Evolutionary conservation across 2,888 invertebrate species (phyloP), one percentile per base, ranked within the genome.

Genomic region (Carpatolechia fugitivella): DNA sequence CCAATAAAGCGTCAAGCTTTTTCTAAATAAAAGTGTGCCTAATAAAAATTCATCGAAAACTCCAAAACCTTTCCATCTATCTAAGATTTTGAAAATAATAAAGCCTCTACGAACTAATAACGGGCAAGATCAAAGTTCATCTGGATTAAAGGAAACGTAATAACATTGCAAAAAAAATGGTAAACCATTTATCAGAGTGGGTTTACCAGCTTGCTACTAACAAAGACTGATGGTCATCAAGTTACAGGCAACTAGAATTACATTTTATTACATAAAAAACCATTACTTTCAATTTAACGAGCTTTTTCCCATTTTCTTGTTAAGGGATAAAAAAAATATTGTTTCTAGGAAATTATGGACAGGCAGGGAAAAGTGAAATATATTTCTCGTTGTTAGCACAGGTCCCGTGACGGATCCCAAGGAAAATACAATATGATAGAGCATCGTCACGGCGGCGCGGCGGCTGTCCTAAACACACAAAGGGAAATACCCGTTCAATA

Each of bases 391-490:
- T 41, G 40, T 41, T 41, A 41, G 40, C 11, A 11, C 11, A 41
- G 40, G 40, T 18, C 40, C 20, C n/a, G n/a, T n/a, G 33, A 7
- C 13, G 48, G 33, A 31, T 29, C 13, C 13, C 13, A 46, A 8
- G 31, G 53, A 36, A 36, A 36, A 40, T 13, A 30, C 13, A 44
- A 44, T 18, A 54, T 47, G 30, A 53, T 18, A 53, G 35, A 16
- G 20, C 3, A 40, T 7, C 14, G 38, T 38, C 24, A 24, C 24
- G 24, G 16, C 47, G n/a, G 33, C 14, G 38, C 13, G 3, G 6
- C 24, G 24, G 16, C 47, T 24, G 33, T 36, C 53, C 53, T 54
- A 54, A 54, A 47, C 47, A 54, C 29, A 54, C 53, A 47, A 36
- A 46, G 7, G 20, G 13, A n/a, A 14, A 52, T 52, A 44, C 11